Conservation (phyloP, 2,888 invertebrate genomes). For the Orchestes rusci region DNA sequence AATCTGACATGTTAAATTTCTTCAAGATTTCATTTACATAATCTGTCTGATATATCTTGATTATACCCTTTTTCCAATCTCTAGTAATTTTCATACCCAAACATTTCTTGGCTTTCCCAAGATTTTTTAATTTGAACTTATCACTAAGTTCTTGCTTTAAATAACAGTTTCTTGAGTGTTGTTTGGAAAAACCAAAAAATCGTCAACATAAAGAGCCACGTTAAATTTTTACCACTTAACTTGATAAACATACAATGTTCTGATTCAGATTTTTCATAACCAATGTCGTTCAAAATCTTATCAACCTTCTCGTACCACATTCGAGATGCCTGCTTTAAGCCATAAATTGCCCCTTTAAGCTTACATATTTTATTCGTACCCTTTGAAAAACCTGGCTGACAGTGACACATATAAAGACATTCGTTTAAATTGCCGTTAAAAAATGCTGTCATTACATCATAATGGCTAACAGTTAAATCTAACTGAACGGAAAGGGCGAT, state of each 20-base stretch:
- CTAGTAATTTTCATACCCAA: conserved; percentile 19
- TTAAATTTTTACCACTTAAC: conserved; percentile 1
- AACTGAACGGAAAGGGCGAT: not conserved
- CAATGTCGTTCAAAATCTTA: conserved; percentile 5
- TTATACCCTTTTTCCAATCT: not conserved
- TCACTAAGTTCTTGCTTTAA: conserved; percentile 14
- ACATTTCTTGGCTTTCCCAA: conserved; percentile 18
- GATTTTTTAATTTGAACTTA: conserved; percentile 21
- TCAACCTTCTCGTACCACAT: conserved; percentile 7
- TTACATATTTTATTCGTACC: too few relatives aligned
- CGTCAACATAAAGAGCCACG: conserved; percentile 24
- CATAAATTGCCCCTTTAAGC: conserved; percentile 10
- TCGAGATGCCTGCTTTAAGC: conserved; percentile 8
- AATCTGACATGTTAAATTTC: conserved; percentile 3
- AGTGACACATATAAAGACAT: conserved; percentile 12
- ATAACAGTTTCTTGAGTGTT: conserved; percentile 9
- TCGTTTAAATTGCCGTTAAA: conserved; percentile 14
- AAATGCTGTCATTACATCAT: conserved; percentile 18
- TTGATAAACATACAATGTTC: conserved; percentile 6
- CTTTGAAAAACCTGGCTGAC: too few relatives aligned
- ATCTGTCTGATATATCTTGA: conserved; percentile 3
- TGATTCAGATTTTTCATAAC: conserved; percentile 3
- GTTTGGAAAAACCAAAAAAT: conserved; percentile 24
- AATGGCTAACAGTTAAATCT: conserved; percentile 3
- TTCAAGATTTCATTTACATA: conserved; percentile 7